Percentiles rank a stretch among this genome's conserved stretches.
phyloP scores from a whole-genome alignment of 2,797 vertebrate species.

The Anguilla anguilla region DNA sequence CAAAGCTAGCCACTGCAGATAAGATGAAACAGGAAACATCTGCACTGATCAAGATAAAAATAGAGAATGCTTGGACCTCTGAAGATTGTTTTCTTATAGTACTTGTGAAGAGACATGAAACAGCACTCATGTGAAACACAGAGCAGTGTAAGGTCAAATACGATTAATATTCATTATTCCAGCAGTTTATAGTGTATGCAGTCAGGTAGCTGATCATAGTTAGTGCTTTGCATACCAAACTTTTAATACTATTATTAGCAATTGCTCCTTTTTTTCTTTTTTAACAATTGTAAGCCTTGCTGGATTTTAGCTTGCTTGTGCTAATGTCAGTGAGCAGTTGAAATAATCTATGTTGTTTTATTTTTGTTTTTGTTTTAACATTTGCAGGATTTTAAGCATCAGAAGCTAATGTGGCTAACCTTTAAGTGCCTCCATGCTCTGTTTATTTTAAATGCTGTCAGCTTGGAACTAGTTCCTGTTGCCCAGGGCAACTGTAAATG shows the following conservation, averaged over 20 bases:
- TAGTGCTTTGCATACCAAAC: neutral
- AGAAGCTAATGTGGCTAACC: neutral
- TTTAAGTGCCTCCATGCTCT: neutral
- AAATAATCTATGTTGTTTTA: neutral
- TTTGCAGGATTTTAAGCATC: neutral
- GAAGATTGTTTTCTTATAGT: neutral
- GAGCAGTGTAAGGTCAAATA: neutral
- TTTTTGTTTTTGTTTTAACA: neutral
- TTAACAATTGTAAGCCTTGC: neutral
- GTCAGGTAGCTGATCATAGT: neutral
- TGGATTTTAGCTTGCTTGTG: neutral
- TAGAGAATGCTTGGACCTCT: neutral
- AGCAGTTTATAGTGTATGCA: neutral
- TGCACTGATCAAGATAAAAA: neutral
- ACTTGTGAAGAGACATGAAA: neutral
- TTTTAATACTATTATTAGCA: neutral
- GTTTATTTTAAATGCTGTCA: neutral
- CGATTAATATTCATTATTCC: neutral
- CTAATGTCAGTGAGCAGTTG: neutral
- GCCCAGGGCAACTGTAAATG: neutral
- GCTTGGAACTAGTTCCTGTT: neutral
- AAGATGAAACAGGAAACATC: conserved; percentile 9
- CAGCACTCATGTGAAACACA: neutral
- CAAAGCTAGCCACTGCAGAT: neutral
- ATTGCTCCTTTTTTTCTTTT: neutral